Base-by-base conservation (phyloP, 2,888 invertebrate species). In the Pollenia griseotomentosa region DNA sequence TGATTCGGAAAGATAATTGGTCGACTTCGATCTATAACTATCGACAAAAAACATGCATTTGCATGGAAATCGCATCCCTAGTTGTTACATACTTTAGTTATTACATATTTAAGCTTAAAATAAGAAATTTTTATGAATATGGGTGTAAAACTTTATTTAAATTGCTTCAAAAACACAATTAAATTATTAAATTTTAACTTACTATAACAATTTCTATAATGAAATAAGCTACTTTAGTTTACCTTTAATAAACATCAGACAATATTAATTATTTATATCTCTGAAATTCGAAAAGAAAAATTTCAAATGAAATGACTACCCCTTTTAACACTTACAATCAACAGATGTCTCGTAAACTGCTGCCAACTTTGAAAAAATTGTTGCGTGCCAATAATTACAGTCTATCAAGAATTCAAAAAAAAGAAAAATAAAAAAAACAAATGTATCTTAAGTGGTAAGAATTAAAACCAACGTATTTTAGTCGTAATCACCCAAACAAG, bases 351-450 rank as follows among this genome's bases (percentile, higher is more conserved):
- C 10, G 7, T 51, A 51, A 57, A 55, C 12, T 19, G 9, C 77
- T 23, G 12, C 8, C 12, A 42, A 14, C 11, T 19, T 23, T 5
- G 10, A 57, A 51, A 46, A 23, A 23, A 74, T 86, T 85, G 61
- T 88, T 89, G 89, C 89, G 88, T 89, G 89, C 85, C 66, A 75
- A 65, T 89, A 88, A 89, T 89, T 88, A 83, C 55, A 42, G 73
- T 8, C n/a, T 68, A 46, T 33, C 55, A 53, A 65, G n/a, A 68
- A 65, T 53, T 33, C 5, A 33, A 33, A 33, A 33, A 33, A 33
- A 33, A 6, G 4, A 57, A 71, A 53, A 19, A 19, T 19, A 46
- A 46, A 42, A 48, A 44, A 80, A 75, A 48, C 74, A 87, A 77
- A 44, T 79, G 40, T 19, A 14, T 63, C 66, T 44, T 83, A 81